These are phyloP conservation scores for Perithous albicinctus DNA, from an alignment of 2,888 invertebrate species.

Conservation along the genomic window DNA sequence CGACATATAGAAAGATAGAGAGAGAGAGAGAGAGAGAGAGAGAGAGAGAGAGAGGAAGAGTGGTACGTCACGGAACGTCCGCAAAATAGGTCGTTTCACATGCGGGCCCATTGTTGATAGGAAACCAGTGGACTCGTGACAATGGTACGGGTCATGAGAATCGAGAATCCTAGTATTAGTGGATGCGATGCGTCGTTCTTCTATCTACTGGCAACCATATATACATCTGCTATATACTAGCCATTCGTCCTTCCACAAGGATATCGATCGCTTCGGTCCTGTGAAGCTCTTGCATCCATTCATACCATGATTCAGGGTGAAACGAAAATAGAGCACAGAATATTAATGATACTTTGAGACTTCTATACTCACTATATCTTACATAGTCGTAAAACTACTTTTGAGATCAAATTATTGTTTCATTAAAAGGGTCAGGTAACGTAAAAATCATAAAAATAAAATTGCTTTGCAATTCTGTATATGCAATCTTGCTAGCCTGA, in stretches of 20 bases:
- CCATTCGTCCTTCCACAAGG: not conserved
- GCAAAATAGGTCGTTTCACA: conserved; percentile 77
- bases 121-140: conserved; percentile 74
- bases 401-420: not conserved
- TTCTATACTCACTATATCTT: not conserved
- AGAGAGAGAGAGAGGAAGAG: not conserved
- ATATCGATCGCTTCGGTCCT: not conserved
- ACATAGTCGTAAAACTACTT: not conserved
- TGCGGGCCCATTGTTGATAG: conserved; percentile 79
- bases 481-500: no score
- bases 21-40: not conserved
- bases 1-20: not conserved
- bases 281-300: not conserved
- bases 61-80: conserved; percentile 62
- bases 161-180: conserved; percentile 20
- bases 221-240: not conserved
- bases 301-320: not conserved
- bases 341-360: not conserved
- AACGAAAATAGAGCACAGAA: not conserved
- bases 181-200: conserved; percentile 29
- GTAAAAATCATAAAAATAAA: no score
- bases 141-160: conserved; percentile 41
- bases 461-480: no score
- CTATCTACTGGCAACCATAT: conserved; percentile 30
- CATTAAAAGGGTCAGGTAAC: no score